Evolutionary conservation across 2,113 vertebrate species (phyloP), one percentile per base, ranked within the genome.

Genomic region (Lontra canadensis): DNA sequence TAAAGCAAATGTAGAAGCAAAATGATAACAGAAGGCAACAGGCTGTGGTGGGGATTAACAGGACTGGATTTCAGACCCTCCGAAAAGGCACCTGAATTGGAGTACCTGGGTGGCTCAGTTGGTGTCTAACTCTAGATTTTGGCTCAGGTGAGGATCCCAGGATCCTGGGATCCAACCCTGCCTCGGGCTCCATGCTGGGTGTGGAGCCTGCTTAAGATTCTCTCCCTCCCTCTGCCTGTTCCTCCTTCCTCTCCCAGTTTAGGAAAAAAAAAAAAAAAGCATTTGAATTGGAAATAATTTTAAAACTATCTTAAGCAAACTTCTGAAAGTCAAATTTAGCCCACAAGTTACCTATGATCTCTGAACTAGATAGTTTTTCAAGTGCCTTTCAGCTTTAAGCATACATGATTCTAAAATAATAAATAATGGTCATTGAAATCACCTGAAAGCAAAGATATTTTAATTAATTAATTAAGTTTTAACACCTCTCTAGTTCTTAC

Each of bases 231-330:
- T 69, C 67, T 36, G 17, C n/a, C 67, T 9, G 17, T 7, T 18
- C 17, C 34, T 69, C 34, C 17, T 18, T n/a, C 15, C 59, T 18
- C 65, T 7, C 34, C 8, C 34, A 1, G 34, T 69, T 69, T 11
- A 61, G 52, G 1, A 52, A 55, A 63, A 67, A 36, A 36, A 69
- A 44, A 73, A 10, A 1, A 57, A 21, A 57, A 63, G 4, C 42
- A 94, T 47, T 95, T 52, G 21, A 29, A 42, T 90, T 90, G 47
- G 83, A 89, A 84, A 88, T 84, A 88, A 87, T 26, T 84, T 95
- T 57, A 65, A 96, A 82, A 59, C 13, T 34, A 0, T 71, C n/a
- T 81, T 86, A 90, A 90, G 31, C 36, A 93, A 90, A 47, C 26
- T 7, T 78, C n/a, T 90, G 80, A 89, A 89, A 83, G 7, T 63